Conservation (phyloP, 2,888 invertebrate genomes). For the Dicyrtoma fusca region DNA sequence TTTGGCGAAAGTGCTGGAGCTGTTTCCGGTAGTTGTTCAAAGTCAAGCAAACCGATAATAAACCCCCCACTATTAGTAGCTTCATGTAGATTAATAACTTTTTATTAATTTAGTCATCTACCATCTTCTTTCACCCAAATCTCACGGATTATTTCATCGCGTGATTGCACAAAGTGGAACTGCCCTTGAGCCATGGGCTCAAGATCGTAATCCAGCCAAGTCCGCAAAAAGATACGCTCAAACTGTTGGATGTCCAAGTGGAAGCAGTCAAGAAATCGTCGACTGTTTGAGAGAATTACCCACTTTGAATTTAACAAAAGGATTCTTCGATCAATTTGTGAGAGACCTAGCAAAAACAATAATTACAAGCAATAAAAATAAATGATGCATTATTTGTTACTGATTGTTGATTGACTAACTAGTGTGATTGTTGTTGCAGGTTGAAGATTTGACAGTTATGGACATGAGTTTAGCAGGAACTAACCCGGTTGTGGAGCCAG, state of each 20-base stretch:
- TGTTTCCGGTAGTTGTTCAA: background rate
- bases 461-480: background rate
- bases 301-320: background rate
- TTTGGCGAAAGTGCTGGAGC: constrained; percentile 38
- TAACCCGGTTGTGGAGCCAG: constrained; percentile 21
- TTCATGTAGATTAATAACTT: no score
- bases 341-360: background rate
- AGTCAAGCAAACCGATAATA: no score
- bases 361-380: no score
- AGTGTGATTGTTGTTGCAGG: no score
- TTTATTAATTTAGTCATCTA: background rate
- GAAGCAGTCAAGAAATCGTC: constrained; percentile 1
- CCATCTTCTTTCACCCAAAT: constrained; percentile 24
- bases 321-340: constrained; percentile 3
- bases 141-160: constrained; percentile 40
- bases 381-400: no score
- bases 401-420: no score
- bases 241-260: constrained; percentile 2
- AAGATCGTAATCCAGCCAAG: constrained; percentile 33
- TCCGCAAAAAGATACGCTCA: constrained; percentile 2
- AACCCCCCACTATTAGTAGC: no score
- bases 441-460: background rate
- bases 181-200: constrained; percentile 44
- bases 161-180: constrained; percentile 45
- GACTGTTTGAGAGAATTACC: constrained; percentile 5